These are phyloP conservation scores for Enhydra lutris DNA, from an alignment of 2,113 vertebrate species.

Conservation along the genomic window DNA sequence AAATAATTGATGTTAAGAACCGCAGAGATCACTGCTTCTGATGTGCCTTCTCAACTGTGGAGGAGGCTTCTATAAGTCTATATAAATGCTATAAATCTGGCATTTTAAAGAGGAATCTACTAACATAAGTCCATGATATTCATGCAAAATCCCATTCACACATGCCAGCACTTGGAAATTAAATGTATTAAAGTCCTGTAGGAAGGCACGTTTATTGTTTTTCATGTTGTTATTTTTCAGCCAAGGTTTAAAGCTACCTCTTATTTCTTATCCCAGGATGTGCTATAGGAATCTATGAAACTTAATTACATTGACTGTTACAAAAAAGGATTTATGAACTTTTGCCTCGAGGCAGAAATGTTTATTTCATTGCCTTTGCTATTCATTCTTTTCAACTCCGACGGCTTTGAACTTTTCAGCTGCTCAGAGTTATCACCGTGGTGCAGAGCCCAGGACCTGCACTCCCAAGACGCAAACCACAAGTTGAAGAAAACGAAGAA, in stretches of 20 bases:
- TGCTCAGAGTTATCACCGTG: constrained; percentile 88
- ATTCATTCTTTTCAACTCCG: constrained; percentile 88
- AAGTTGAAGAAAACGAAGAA: constrained; percentile 84
- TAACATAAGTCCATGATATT: constrained; percentile 50
- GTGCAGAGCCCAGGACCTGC: constrained; percentile 84
- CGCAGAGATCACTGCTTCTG: constrained; percentile 47
- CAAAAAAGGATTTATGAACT: constrained; percentile 88
- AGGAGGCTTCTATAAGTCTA: neutral
- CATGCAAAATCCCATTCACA: constrained; percentile 54
- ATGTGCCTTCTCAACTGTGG: constrained; percentile 45
- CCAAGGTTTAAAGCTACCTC: constrained; percentile 79
- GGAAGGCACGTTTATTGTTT: constrained; percentile 75
- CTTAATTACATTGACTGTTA: constrained; percentile 90
- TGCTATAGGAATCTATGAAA: constrained; percentile 86
- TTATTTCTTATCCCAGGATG: constrained; percentile 73
- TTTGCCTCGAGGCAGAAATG: constrained; percentile 89
- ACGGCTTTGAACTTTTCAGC: constrained; percentile 89
- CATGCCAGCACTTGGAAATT: constrained; percentile 71
- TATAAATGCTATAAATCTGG: neutral
- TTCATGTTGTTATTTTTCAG: constrained; percentile 77
- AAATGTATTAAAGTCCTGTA: constrained; percentile 65
- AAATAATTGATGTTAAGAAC: constrained; percentile 53
- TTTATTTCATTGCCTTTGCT: constrained; percentile 90
- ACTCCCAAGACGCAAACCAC: constrained; percentile 83
- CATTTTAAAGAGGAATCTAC: neutral